Conservation (phyloP, 1,140 invertebrate species). For the Thaumetopoea pityocampa region DNA sequence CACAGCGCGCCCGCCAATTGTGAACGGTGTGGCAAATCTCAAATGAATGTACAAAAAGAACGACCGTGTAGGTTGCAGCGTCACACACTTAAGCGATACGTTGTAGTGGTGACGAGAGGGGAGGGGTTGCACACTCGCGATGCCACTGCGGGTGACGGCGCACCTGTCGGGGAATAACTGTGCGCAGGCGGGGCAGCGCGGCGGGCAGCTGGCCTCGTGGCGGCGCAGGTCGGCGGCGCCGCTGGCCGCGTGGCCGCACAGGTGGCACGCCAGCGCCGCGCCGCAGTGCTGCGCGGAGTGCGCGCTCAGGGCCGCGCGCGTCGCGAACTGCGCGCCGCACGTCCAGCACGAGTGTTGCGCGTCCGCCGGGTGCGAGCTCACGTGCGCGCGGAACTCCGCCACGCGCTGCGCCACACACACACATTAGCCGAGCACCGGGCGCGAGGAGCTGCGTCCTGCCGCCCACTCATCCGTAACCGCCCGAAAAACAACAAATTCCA, state of each 20-base stretch:
- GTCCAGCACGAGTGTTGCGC: constrained; percentile 59
- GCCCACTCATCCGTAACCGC: too few species aligned
- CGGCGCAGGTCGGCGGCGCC: constrained; percentile 27
- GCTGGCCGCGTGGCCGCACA: constrained; percentile 21
- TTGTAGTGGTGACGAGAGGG: too few species aligned
- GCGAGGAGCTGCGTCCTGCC: too few species aligned
- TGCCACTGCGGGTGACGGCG: too few species aligned
- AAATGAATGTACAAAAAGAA: too few species aligned
- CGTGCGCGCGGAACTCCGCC: constrained; percentile 44
- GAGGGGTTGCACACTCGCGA: too few species aligned
- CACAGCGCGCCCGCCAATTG: too few species aligned
- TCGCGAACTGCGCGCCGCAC: constrained; percentile 54
- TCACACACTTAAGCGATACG: too few species aligned
- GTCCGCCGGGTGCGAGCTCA: constrained; percentile 29
- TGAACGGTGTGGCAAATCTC: too few species aligned
- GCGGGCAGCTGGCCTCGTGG: constrained; percentile 29
- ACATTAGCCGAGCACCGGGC: too few species aligned
- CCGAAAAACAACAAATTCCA: too few species aligned
- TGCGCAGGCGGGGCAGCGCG: constrained; percentile 36
- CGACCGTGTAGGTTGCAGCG: too few species aligned
- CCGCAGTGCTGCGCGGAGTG: constrained; percentile 30
- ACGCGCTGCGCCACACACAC: constrained; percentile 28
- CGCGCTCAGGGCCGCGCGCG: constrained; percentile 29
- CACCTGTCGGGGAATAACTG: constrained; percentile 2
- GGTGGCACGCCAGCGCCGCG: constrained; percentile 15